Conservation (phyloP, 2,113 vertebrate genomes). For the Neogale vison region DNA sequence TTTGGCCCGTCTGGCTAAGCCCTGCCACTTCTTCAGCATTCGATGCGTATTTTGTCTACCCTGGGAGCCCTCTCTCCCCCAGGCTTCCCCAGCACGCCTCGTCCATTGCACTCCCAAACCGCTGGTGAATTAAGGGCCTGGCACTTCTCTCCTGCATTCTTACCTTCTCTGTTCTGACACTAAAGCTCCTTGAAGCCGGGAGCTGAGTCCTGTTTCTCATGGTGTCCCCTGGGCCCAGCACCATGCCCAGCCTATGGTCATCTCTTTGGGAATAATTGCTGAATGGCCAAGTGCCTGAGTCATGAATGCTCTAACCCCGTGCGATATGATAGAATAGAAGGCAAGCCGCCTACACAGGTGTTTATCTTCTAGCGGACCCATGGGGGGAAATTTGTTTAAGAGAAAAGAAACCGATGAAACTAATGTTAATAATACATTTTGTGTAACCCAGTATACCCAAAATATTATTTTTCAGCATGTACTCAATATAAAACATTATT, state of each 20-base stretch:
- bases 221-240: not conserved
- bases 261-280: not conserved
- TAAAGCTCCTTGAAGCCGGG: not conserved
- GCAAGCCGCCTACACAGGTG: not conserved
- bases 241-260: not conserved
- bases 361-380: not conserved
- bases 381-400: not conserved
- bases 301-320: not conserved
- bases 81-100: not conserved
- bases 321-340: not conserved
- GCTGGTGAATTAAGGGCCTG: not conserved
- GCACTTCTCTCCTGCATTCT: not conserved
- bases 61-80: too few species aligned
- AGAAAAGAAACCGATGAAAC: not conserved
- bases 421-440: not conserved
- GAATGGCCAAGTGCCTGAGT: not conserved
- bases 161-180: not conserved
- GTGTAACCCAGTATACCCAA: not conserved
- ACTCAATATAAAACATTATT: not conserved
- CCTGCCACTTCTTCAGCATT: not conserved
- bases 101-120: not conserved
- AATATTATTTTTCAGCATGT: not conserved
- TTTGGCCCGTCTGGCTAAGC: not conserved
- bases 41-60: not conserved
- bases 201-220: not conserved